A percentile compares a stretch with the other conserved stretches of the same genome.
Conservation (phyloP, 1,140 invertebrate genomes). For the Pectinophora gossypiella region DNA sequence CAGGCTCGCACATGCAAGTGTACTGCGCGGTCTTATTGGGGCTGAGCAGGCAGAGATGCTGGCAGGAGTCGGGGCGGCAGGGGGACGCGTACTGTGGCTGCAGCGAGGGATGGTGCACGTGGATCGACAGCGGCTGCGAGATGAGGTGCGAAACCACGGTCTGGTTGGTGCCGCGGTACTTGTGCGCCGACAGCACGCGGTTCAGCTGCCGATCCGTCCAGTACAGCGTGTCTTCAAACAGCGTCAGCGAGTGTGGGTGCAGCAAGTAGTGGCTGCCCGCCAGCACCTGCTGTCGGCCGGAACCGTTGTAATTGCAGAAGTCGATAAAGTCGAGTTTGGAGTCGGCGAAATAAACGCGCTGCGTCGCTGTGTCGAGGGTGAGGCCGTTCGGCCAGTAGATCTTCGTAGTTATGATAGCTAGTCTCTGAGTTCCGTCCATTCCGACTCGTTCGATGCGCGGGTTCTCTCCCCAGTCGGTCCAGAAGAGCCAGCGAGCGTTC, state of each 20-base stretch:
- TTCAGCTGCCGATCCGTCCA: slow-evolving; percentile 98
- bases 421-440: slow-evolving; percentile 94
- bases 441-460: slow-evolving; percentile 96
- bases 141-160: slow-evolving; percentile 95
- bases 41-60: slow-evolving; percentile 94
- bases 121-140: slow-evolving; percentile 94
- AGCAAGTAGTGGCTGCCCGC: slow-evolving; percentile 92
- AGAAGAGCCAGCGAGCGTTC: slow-evolving; percentile 91
- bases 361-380: slow-evolving; percentile 94
- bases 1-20: slow-evolving; percentile 94
- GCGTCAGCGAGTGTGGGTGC: slow-evolving; percentile 95
- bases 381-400: slow-evolving; percentile 99
- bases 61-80: slow-evolving; percentile 87
- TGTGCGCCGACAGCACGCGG: slow-evolving; percentile 90
- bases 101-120: slow-evolving; percentile 94
- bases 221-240: slow-evolving; percentile 95
- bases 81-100: slow-evolving; percentile 92
- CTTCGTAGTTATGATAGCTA: slow-evolving; percentile 94
- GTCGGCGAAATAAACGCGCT: slow-evolving; percentile 97
- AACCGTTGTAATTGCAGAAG: slow-evolving; percentile 98
- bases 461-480: slow-evolving; percentile 99
- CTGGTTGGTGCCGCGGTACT: slow-evolving; percentile 93
- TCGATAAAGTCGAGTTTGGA: slow-evolving; percentile 99
- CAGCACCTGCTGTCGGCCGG: slow-evolving; percentile 90
- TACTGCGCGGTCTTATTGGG: slow-evolving; percentile 82